Percentiles rank a stretch among this genome's conserved stretches.
These are phyloP conservation scores for Leuciscus idus DNA, from an alignment of 2,113 vertebrate species.

Conservation along the genomic window DNA sequence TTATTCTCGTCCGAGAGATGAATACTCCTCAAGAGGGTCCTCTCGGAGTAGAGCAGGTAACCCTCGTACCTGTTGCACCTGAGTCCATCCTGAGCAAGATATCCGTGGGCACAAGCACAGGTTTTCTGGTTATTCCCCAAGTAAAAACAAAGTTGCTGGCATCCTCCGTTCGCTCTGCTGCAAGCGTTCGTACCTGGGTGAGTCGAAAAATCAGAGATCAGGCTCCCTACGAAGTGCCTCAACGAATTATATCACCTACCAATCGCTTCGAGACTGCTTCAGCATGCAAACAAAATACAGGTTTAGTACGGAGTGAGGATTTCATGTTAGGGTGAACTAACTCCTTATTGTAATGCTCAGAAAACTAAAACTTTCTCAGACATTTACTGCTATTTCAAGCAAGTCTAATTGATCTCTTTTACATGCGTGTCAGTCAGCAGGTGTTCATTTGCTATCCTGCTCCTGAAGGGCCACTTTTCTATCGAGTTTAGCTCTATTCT, in stretches of 20 bases:
- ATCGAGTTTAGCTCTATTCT: background rate
- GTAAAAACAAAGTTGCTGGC: slow-evolving; percentile 86
- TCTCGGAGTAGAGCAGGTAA: slow-evolving; percentile 86
- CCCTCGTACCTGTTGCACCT: slow-evolving; percentile 81
- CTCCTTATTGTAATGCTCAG: background rate
- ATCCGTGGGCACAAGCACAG: slow-evolving; percentile 85
- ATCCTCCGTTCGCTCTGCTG: slow-evolving; percentile 82
- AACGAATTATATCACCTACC: background rate
- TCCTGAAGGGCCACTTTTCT: background rate
- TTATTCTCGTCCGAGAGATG: slow-evolving; percentile 85
- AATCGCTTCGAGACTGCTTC: background rate
- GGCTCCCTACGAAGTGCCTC: background rate
- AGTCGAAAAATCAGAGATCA: slow-evolving; percentile 19
- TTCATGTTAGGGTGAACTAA: background rate
- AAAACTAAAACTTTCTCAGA: background rate
- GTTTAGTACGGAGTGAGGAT: background rate
- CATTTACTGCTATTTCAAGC: background rate
- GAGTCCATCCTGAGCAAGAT: slow-evolving; percentile 78
- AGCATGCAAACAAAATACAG: slow-evolving; percentile 13
- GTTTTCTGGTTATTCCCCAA: slow-evolving; percentile 72
- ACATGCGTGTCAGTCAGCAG: background rate
- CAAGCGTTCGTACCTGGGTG: slow-evolving; percentile 83
- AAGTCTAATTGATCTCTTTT: background rate
- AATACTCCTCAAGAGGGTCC: slow-evolving; percentile 83
- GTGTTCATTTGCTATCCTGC: background rate